These are phyloP conservation scores for Meganola albula DNA, from an alignment of 2,888 invertebrate genomes.

Conservation along the genomic window DNA sequence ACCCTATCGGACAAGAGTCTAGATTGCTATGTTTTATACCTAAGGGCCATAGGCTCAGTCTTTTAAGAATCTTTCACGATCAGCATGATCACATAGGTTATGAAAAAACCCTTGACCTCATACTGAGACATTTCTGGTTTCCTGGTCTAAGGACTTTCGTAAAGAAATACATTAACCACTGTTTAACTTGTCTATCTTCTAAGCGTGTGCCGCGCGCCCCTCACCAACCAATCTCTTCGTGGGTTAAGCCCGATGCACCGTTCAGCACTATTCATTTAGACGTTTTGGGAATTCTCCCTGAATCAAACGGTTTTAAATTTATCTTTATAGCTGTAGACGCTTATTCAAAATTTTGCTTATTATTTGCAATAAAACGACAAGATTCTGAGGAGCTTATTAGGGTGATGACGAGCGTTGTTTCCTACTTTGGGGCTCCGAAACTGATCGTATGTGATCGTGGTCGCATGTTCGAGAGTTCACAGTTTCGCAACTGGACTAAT, in stretches of 20 bases:
- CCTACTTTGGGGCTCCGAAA: constrained; percentile 19
- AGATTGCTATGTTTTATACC: constrained; percentile 24
- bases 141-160: constrained; percentile 11
- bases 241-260: constrained; percentile 20
- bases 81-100: not conserved
- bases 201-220: constrained; percentile 17
- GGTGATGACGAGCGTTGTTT: constrained; percentile 8
- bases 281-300: constrained; percentile 16
- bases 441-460: constrained; percentile 22
- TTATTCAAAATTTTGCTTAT: constrained; percentile 23
- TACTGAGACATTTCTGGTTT: constrained; percentile 18
- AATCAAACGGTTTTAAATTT: constrained; percentile 13
- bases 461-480: constrained; percentile 20
- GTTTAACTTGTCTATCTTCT: constrained; percentile 10
- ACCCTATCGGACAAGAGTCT: constrained; percentile 16
- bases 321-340: constrained; percentile 23
- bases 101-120: not conserved
- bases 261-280: constrained; percentile 18
- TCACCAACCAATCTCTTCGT: constrained; percentile 17
- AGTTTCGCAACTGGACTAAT: constrained; percentile 10
- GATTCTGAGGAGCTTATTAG: constrained; percentile 20
- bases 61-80: constrained; percentile 2
- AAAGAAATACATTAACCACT: constrained; percentile 6
- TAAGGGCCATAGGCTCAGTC: constrained; percentile 26
- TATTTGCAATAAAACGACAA: constrained; percentile 21